Evolutionary conservation across 1,140 invertebrate genomes (phyloP).

Genomic region (Lordiphosa collinella): DNA sequence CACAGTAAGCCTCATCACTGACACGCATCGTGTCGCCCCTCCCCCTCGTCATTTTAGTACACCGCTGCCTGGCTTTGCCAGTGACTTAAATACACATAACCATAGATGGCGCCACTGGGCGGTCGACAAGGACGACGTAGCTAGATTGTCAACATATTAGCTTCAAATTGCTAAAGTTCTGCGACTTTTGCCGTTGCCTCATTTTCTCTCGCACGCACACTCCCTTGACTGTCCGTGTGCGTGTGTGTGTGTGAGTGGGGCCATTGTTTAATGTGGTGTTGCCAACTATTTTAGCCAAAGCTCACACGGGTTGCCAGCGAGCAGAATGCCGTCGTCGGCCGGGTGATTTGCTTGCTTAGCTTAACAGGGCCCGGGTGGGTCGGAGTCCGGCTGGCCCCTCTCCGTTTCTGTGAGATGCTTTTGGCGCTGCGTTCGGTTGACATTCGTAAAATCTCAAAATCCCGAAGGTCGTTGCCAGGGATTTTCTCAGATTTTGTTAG

Average conservation of each 20-base stretch:
- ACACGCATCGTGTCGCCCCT: neutral
- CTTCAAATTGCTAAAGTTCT: constrained; percentile 78
- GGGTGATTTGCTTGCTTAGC: constrained; percentile 75
- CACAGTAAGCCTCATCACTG: constrained; percentile 19
- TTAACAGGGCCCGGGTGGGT: constrained; percentile 36
- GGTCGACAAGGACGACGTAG: constrained; percentile 12
- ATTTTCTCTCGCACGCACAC: constrained; percentile 56
- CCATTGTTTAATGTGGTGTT: constrained; percentile 77
- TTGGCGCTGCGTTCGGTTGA: constrained; percentile 74
- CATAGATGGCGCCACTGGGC: constrained; percentile 60
- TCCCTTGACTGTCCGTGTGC: constrained; percentile 2
- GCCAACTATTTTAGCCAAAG: constrained; percentile 78
- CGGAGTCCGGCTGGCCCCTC: constrained; percentile 18
- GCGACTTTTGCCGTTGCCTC: constrained; percentile 72
- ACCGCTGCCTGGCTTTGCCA: constrained; percentile 43
- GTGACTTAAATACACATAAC: constrained; percentile 70
- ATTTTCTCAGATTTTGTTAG: constrained; percentile 80
- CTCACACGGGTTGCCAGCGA: constrained; percentile 61
- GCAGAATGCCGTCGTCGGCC: constrained; percentile 21
- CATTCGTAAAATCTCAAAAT: constrained; percentile 80
- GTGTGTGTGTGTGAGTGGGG: constrained; percentile 24
- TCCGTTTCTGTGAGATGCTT: constrained; percentile 56
- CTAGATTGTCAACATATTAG: constrained; percentile 76
- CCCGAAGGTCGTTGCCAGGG: constrained; percentile 80
- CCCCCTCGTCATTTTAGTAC: neutral